Evolutionary conservation across 2,888 invertebrate genomes (phyloP), one percentile per base, ranked within the genome.

Genomic region (Agrotis puta): DNA sequence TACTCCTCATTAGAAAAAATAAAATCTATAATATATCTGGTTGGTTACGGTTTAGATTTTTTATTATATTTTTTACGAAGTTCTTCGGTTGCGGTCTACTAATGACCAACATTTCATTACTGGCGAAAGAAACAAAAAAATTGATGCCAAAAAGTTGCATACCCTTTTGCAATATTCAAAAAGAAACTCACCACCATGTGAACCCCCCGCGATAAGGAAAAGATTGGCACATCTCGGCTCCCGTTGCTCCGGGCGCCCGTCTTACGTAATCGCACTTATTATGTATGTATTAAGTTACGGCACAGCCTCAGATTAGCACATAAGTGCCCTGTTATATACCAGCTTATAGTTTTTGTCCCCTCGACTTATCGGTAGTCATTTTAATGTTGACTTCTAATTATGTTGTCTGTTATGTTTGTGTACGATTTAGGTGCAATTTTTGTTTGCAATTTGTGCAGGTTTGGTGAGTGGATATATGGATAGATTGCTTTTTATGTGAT

Each of bases 161-260:
- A n/a, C n/a, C n/a, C n/a, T n/a, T n/a, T n/a, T n/a, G n/a, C n/a
- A n/a, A n/a, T n/a, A n/a, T n/a, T n/a, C n/a, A n/a, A 39, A 39
- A 39, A 39, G 39, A 39, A 39, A 22, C 50, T 22, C 20, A 64
- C 57, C 80, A 6, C 51, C 89, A 93, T 93, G 85, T 91, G 86
- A 92, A 58, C 91, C 85, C 0, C 50, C 57, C 77, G 69, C 69
- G 85, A 89, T 88, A 87, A 92, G 92, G 92, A 92, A 94, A 92
- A 94, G 94, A 95, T 95, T 95, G 94, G 95, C 94, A 95, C 94
- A 94, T 94, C 94, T 90, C 90, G 87, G 92, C 93, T 93, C 92
- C 94, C 93, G 93, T 90, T 92, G 92, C 92, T 86, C 82, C 87
- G 84, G 91, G 94, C 92, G 75, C 86, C 88, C 88, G 90, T 87